Base-by-base conservation (phyloP, 2,113 vertebrate species). In the Siphamia tubifer region DNA sequence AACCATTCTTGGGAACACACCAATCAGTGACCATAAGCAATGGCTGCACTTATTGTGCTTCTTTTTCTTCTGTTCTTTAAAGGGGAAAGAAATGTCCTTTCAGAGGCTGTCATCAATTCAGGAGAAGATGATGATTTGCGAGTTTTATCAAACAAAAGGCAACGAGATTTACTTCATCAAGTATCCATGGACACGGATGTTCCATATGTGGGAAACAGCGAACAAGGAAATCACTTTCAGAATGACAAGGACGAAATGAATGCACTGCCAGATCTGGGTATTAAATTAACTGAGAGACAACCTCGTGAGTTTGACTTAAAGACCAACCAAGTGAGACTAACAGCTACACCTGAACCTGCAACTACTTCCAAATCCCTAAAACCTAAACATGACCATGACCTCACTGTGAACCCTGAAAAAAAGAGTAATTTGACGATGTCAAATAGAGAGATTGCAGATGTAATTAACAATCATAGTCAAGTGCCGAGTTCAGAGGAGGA, bases 1-100 rank as follows among this genome's bases (percentile, higher is more conserved):
- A 19, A 23, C 23, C 17, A 1, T 4, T 60, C 25, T 45, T 32
- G 58, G 67, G 86, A 52, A 64, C 23, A 12, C 15, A 54, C 24
- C 19, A 42, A 52, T 64, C 11, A 1, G 28, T 38, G 35, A 21
- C 32, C 16, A 7, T 53, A 31, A 32, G 52, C 42, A 2, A 89
- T 88, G 87, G 79, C 74, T 19, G 36, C 73, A 2, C 70, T 21
- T 0, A 12, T 70, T n/a, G 32, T 79, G 28, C 71, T 83, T 38
- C 77, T 90, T 13, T 40, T 84, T 49, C 71, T 87, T 28, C 34
- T 87, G n/a, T 53, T 81, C 31, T 75, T 63, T 20, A 34, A 55
- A 47, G 72, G 61, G 47, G 71, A 71, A 39, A 60, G 35, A 56
- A 36, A 13, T n/a, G 34, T 49, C 39, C n/a, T 51, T 42, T 68